Evolutionary conservation across 2,113 vertebrate genomes (phyloP).

Genomic region (Cairina moschata): DNA sequence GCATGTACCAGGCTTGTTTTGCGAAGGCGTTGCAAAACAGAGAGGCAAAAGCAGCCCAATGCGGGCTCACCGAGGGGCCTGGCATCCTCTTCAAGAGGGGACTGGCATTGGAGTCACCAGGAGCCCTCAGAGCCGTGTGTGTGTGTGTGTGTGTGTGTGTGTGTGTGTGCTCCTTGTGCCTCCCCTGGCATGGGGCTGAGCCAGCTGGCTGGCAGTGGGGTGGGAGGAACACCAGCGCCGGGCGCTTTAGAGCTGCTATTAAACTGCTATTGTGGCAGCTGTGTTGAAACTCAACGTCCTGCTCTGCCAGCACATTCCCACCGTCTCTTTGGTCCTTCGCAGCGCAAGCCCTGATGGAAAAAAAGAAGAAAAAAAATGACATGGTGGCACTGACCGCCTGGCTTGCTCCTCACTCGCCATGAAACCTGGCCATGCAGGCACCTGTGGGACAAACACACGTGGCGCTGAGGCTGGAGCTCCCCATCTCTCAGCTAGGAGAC

Average conservation of each 20-base stretch:
- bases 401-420: accelerated
- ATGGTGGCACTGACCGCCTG: background rate
- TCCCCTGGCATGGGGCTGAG: background rate
- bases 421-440: background rate
- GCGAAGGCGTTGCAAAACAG: background rate
- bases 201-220: background rate
- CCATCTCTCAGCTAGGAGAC: background rate
- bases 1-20: background rate
- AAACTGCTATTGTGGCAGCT: background rate
- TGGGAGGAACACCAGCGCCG: background rate
- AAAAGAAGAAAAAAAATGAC: background rate
- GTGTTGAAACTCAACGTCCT: background rate
- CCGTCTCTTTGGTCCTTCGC: background rate
- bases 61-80: background rate
- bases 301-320: background rate
- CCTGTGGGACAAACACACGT: background rate
- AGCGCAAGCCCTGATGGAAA: background rate
- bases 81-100: background rate
- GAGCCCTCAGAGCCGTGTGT: accelerated
- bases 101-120: background rate
- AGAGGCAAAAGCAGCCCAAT: background rate
- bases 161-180: background rate
- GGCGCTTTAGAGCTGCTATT: background rate
- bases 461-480: background rate
- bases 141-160: too few species aligned